Evolutionary conservation across 2,888 invertebrate genomes (phyloP).

Genomic region (Tetragonula carbonaria): DNA sequence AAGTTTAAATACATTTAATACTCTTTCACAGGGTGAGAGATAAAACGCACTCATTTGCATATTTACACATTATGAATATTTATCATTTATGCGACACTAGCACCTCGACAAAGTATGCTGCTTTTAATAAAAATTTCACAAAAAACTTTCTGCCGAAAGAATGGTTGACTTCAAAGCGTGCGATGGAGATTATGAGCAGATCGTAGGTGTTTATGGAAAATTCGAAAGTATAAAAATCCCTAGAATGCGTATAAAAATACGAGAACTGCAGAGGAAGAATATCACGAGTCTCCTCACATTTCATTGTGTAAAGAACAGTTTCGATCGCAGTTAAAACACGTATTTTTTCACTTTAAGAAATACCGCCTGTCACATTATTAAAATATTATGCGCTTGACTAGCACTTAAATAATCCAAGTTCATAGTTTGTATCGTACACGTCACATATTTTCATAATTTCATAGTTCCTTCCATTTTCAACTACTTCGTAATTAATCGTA

Average conservation of each 20-base stretch:
- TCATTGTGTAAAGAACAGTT: too few relatives aligned
- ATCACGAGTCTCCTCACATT: too few relatives aligned
- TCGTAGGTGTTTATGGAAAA: neutral
- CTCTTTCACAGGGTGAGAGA: neutral
- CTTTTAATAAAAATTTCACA: neutral
- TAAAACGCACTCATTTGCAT: neutral
- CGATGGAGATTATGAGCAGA: neutral
- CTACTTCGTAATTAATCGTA: too few relatives aligned
- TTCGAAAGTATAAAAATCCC: neutral
- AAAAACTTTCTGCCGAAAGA: neutral
- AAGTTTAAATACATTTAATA: neutral
- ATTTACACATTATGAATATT: conserved; percentile 1
- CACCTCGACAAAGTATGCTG: neutral
- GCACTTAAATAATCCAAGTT: too few relatives aligned
- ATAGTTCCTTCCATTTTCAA: too few relatives aligned
- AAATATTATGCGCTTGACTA: too few relatives aligned
- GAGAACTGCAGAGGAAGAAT: too few relatives aligned
- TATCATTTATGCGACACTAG: neutral
- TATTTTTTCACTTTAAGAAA: too few relatives aligned
- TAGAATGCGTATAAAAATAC: neutral
- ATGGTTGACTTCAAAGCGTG: neutral
- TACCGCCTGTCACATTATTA: too few relatives aligned
- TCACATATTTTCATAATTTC: too few relatives aligned
- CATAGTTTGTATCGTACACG: too few relatives aligned
- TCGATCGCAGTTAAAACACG: too few relatives aligned